A percentile compares a stretch with the other conserved stretches of the same genome.
Evolutionary conservation across 2,113 vertebrate species (phyloP).

Genomic region (Varanus salvator): DNA sequence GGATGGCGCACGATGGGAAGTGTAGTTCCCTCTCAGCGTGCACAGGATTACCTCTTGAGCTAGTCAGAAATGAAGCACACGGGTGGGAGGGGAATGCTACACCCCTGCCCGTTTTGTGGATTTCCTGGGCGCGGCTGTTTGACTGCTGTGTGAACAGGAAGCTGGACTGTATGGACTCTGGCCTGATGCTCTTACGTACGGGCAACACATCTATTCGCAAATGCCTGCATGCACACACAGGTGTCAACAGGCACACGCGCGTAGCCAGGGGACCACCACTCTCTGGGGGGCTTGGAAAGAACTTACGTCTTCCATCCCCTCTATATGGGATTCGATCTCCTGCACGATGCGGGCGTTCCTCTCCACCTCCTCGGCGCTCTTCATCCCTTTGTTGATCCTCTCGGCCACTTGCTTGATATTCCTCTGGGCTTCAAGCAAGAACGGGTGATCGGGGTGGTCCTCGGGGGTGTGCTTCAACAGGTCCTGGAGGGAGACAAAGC

Average conservation of each 20-base stretch:
- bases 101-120: too few relatives aligned
- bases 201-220: background rate
- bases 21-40: background rate
- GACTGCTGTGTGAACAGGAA: too few relatives aligned
- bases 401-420: constrained; percentile 96
- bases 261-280: background rate
- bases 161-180: background rate
- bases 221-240: background rate
- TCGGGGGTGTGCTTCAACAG: constrained; percentile 95
- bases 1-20: too few relatives aligned
- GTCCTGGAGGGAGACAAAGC: constrained; percentile 79
- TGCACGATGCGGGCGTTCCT: constrained; percentile 92
- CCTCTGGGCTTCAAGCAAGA: constrained; percentile 91
- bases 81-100: too few relatives aligned
- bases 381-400: constrained; percentile 96
- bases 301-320: constrained; percentile 95
- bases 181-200: too few relatives aligned
- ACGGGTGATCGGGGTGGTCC: constrained; percentile 91
- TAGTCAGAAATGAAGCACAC: background rate
- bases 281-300: too few relatives aligned
- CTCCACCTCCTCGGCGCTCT: constrained; percentile 94
- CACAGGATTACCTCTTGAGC: background rate
- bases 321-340: constrained; percentile 98
- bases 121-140: too few relatives aligned
- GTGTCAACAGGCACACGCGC: background rate